Base-by-base conservation (phyloP, 2,113 vertebrate genomes). In the Chloropsis cyanopogon region DNA sequence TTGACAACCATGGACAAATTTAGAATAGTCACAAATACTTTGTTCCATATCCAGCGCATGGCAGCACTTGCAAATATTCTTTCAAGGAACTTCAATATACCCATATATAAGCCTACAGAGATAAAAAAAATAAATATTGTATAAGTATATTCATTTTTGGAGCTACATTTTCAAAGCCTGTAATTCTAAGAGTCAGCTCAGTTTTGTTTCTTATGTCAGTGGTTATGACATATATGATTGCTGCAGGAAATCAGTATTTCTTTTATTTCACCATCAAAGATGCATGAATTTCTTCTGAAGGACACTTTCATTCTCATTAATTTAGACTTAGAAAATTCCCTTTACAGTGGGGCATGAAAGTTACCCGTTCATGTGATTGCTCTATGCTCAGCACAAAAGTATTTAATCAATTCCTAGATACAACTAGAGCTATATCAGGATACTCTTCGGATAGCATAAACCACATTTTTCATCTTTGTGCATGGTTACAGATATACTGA, bases 1-100 rank as follows among this genome's bases (percentile, higher is more conserved):
- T 90, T 97, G 95, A 91, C 88, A 93, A 59, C 54, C 41, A 91
- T 44, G 93, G 89, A 87, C 70, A 93, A 87, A 94, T 76, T 64
- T 47, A 71, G 35, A 93, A 68, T 19, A 93, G 81, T 70, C 92
- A 86, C 68, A 92, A 71, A 94, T 71, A 73, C 29, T 77, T 97
- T 91, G 69, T 92, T 94, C 85, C 37, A 7, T 54, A 93, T 88
- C 96, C 94, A 91, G 88, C 85, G 96, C 79, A 37, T 53, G 73
- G 65, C 72, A 94, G 88, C 17, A 7, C 20, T 73, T 37, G 19
- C 49, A 75, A 73, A 81, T 52, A 71, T 29, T 64, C 37, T 77
- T 93, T 83, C 2, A 29, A 73, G 46, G 35, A 71, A 46, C 14
- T 42, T 65, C 72, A 61, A 83, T 46, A 31, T 26, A 28, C 3